Evolutionary conservation across 2,888 invertebrate species (phyloP).

Genomic region (Rhaphigaster nebulosa): DNA sequence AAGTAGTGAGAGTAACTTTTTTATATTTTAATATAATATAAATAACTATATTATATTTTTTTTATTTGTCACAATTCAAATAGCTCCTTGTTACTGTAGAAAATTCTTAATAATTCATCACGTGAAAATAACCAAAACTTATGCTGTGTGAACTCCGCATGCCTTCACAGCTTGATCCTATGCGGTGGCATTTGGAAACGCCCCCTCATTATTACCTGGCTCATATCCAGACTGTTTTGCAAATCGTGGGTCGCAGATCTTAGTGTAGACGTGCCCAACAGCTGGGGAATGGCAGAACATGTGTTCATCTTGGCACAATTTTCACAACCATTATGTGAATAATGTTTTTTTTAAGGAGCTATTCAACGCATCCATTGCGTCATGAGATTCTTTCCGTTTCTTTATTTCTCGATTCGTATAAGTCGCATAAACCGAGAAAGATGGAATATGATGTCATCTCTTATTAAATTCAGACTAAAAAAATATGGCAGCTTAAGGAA

Average conservation of each 20-base stretch:
- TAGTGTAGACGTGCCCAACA: not conserved
- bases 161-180: not conserved
- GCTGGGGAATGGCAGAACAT: not conserved
- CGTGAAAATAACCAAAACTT: too few relatives aligned
- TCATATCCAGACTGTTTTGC: not conserved
- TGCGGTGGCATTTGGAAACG: not conserved
- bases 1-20: too few relatives aligned
- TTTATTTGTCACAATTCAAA: too few relatives aligned
- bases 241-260: not conserved
- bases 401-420: not conserved
- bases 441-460: too few relatives aligned
- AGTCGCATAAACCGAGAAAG: too few relatives aligned
- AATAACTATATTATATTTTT: too few relatives aligned
- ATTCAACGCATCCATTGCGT: not conserved
- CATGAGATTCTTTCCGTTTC: too few relatives aligned
- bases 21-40: too few relatives aligned
- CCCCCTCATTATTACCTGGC: not conserved
- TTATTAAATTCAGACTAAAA: too few relatives aligned
- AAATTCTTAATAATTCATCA: too few relatives aligned
- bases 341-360: not conserved
- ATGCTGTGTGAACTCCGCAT: not conserved
- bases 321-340: not conserved
- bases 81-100: too few relatives aligned
- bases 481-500: too few relatives aligned
- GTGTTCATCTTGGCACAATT: not conserved